Conservation (phyloP, 2,797 vertebrate species). For the Danionella dracula region DNA sequence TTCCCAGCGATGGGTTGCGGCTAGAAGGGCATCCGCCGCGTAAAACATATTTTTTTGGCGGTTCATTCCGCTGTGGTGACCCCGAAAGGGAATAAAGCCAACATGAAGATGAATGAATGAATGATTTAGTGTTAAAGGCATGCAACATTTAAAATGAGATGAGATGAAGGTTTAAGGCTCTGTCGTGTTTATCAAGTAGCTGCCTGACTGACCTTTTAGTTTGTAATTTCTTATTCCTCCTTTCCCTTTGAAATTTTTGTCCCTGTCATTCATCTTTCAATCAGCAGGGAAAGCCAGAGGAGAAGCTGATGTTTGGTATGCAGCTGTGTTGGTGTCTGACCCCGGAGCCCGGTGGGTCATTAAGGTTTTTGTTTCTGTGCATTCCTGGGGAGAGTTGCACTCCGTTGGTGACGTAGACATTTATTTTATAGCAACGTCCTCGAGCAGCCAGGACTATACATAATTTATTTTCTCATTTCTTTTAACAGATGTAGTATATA, state of each 20-base stretch:
- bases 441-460: background rate
- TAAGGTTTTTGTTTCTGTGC: background rate
- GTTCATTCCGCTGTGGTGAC: no score
- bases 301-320: background rate
- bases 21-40: no score
- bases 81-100: no score
- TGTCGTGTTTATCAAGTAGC: no score
- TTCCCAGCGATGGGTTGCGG: no score
- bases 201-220: no score
- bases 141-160: no score
- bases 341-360: background rate
- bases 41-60: no score
- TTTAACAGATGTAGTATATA: slow-evolving; percentile 1
- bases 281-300: background rate
- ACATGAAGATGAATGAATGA: no score
- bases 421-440: slow-evolving; percentile 12
- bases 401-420: background rate
- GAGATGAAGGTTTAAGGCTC: no score
- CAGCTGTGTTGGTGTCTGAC: slow-evolving; percentile 1
- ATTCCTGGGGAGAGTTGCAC: slow-evolving; percentile 9
- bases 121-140: no score
- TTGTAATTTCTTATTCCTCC: background rate
- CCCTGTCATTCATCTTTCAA: slow-evolving; percentile 17
- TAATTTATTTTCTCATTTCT: background rate
- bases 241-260: background rate